These are phyloP conservation scores for Prietella phreatophila DNA, from an alignment of 2,113 vertebrate species.

Conservation along the genomic window DNA sequence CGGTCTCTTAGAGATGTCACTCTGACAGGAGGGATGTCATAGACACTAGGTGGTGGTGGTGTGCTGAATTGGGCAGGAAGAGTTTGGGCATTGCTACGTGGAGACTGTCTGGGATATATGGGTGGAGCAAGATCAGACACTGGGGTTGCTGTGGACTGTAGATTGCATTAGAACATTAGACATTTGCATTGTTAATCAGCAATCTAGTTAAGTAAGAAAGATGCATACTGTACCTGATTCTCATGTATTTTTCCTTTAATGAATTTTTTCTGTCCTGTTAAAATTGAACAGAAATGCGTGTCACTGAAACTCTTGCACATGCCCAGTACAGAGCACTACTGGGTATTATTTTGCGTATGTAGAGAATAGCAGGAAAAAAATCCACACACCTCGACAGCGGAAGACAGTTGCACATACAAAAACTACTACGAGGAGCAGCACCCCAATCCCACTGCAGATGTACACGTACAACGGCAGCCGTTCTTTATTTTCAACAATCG, in stretches of 20 bases:
- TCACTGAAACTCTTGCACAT: not conserved
- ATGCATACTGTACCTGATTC: conserved; percentile 57
- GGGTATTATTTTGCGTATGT: not conserved
- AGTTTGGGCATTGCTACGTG: conserved; percentile 42
- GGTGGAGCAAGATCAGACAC: conserved; percentile 30
- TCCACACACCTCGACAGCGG: conserved; percentile 41
- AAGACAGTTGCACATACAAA: conserved; percentile 53
- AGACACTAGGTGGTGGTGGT: not conserved
- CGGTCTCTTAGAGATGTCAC: conserved; percentile 33
- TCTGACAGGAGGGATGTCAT: conserved; percentile 19
- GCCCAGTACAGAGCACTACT: not conserved
- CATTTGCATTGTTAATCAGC: not conserved
- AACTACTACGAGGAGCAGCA: conserved; percentile 56
- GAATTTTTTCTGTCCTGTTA: conserved; percentile 44
- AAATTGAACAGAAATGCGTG: not conserved
- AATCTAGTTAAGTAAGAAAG: not conserved
- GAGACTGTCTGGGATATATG: not conserved
- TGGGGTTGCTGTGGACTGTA: conserved; percentile 53
- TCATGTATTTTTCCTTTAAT: conserved; percentile 51
- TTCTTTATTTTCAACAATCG: fast-evolving
- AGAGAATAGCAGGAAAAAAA: not conserved
- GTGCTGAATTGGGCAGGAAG: conserved; percentile 4
- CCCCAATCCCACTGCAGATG: conserved; percentile 50
- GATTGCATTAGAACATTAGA: not conserved
- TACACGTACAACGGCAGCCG: conserved; percentile 46